Percentiles rank a stretch among this genome's conserved stretches.
Evolutionary conservation across 1,140 invertebrate genomes (phyloP).

Genomic region (Atta texana): DNA sequence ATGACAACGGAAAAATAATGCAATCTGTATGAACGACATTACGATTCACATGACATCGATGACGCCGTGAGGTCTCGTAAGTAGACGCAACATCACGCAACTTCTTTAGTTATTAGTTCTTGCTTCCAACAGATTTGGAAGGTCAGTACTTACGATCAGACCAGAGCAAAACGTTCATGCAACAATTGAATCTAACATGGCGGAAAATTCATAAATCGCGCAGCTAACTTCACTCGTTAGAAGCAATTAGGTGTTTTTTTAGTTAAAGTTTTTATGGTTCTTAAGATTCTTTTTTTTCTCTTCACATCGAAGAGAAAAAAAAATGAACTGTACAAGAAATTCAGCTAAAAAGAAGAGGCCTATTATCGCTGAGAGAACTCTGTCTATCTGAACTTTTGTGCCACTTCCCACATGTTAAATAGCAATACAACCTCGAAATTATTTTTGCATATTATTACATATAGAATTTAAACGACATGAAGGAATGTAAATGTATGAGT

Average conservation of each 20-base stretch:
- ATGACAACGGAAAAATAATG: neutral
- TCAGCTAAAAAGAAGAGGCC: too few species aligned
- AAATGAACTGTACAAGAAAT: too few species aligned
- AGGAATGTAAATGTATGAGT: neutral
- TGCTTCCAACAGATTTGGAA: too few species aligned
- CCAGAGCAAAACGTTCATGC: too few species aligned
- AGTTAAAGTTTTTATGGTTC: too few species aligned
- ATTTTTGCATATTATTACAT: neutral
- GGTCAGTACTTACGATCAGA: too few species aligned
- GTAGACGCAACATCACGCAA: neutral
- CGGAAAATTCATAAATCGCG: too few species aligned
- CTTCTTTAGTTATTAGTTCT: too few species aligned
- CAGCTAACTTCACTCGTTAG: neutral
- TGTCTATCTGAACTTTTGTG: neutral
- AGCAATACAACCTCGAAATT: neutral
- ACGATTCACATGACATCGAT: neutral
- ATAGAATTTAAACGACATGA: neutral
- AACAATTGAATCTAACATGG: too few species aligned
- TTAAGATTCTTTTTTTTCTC: too few species aligned
- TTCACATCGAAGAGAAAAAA: too few species aligned
- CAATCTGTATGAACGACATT: neutral
- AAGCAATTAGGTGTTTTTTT: neutral
- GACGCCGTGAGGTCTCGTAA: neutral
- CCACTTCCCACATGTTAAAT: neutral
- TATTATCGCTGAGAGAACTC: too few species aligned